Evolutionary conservation across 2,888 invertebrate species (phyloP).

Genomic region (Netelia melanura): DNA sequence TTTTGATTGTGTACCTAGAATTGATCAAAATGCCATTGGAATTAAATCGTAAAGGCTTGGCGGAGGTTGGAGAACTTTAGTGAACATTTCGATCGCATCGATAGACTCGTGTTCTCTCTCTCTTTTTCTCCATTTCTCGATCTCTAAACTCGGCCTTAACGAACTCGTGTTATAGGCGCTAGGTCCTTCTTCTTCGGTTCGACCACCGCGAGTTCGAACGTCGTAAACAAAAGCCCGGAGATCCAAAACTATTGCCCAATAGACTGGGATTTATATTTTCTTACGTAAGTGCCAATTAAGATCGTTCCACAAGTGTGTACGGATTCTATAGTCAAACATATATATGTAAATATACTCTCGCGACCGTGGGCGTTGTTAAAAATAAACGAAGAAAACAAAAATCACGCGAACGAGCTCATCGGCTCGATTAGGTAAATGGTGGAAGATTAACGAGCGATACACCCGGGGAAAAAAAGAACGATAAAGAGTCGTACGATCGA

Average conservation of each 20-base stretch:
- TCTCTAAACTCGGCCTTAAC: conserved; percentile 44
- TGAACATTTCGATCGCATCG: conserved; percentile 42
- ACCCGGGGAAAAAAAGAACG: conserved; percentile 55
- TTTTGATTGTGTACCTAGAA: conserved; percentile 26
- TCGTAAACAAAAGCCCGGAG: conserved; percentile 58
- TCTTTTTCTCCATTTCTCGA: conserved; percentile 7
- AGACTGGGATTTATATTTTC: conserved; percentile 68
- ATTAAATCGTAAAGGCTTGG: conserved; percentile 38
- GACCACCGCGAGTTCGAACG: conserved; percentile 27
- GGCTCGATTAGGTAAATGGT: conserved; percentile 54
- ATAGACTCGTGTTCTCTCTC: conserved; percentile 21
- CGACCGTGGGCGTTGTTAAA: conserved; percentile 39
- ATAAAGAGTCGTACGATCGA: conserved; percentile 53
- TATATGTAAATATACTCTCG: conserved; percentile 13
- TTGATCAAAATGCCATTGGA: conserved; percentile 32
- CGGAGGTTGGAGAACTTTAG: conserved; percentile 50
- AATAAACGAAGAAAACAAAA: conserved; percentile 28
- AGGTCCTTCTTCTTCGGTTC: neutral
- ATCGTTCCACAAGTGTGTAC: conserved; percentile 52
- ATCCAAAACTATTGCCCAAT: conserved; percentile 64
- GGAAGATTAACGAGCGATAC: conserved; percentile 59
- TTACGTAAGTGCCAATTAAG: conserved; percentile 76
- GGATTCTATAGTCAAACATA: conserved; percentile 4
- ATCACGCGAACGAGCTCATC: conserved; percentile 35
- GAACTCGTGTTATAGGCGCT: conserved; percentile 48